Conservation (phyloP, 2,797 vertebrate genomes). For the Tadarida brasiliensis region DNA sequence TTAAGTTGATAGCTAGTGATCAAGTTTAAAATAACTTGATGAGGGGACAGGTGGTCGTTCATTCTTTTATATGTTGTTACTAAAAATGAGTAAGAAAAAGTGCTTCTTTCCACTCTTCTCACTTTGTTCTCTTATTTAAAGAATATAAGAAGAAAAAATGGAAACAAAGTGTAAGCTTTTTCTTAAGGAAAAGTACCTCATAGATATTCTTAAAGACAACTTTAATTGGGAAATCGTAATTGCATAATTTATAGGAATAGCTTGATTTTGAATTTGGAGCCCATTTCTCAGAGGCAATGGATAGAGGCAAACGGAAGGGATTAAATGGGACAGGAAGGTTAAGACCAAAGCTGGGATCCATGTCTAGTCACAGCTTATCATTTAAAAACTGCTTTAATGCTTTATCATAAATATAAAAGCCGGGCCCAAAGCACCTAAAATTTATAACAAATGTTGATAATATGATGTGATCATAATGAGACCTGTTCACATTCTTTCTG, state of each 20-base stretch:
- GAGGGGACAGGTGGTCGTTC: not conserved
- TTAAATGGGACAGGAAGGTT: not conserved
- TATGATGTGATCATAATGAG: not conserved
- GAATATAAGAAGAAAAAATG: not conserved
- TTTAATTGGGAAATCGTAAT: not conserved
- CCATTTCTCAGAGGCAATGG: not conserved
- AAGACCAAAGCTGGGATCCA: not conserved
- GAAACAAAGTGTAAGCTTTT: not conserved
- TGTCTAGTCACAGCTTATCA: not conserved
- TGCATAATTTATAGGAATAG: not conserved
- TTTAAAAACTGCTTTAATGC: not conserved
- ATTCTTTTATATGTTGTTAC: not conserved
- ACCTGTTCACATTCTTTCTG: not conserved
- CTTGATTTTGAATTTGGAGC: constrained; percentile 1
- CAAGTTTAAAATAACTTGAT: not conserved
- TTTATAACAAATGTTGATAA: not conserved
- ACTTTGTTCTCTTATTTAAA: not conserved
- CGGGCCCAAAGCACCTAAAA: not conserved
- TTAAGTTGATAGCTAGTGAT: not conserved
- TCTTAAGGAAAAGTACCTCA: not conserved
- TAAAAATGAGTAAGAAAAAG: not conserved
- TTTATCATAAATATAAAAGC: not conserved
- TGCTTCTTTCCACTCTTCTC: not conserved
- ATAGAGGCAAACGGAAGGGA: not conserved
- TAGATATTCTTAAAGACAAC: not conserved